Evolutionary conservation across 2,113 vertebrate species (phyloP), one percentile per base, ranked within the genome.

Genomic region (Acanthisitta chloris): DNA sequence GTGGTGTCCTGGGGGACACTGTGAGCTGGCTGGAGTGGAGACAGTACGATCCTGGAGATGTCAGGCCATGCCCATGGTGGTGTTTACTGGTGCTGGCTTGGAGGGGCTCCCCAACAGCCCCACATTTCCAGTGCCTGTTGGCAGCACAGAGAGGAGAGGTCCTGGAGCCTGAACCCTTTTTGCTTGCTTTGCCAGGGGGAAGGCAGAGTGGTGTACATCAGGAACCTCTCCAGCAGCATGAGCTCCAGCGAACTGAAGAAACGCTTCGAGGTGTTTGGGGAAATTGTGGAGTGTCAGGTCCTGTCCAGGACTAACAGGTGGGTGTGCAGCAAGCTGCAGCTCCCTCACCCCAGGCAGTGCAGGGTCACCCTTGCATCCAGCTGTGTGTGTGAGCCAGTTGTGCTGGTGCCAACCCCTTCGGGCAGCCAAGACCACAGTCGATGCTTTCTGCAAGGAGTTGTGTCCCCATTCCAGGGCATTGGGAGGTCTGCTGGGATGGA

Each of bases 251-350:
- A 99, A 97, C 98, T 99, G 94, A 98, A 99, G 97, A 99, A 98
- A 95, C 99, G 99, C 96, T 99, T 99, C 1, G 99, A 99, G 97
- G 98, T 99, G 72, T 99, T 99, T 43, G 99, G 99, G 8, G 99
- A 98, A 81, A 98, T 99, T 0, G 98, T 99, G 51, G 99, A 99
- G 93, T 99, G 99, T 98, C 99, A 98, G 93, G 99, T 99, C 97
- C 98, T 99, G 96, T 98, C 98, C 38, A 98, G 98, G 97, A 99
- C 98, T 80, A 98, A 99, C 98, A 98, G 98, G 98, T 98, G 87
- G 57, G 97, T 95, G 18, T 7, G 10, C n/a, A 38, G 38, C 1
- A 6, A 78, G 79, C 70, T 10, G 24, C 40, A 61, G 36, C 49
- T n/a, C 51, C 52, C 40, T 67, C 45, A 74, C 38, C 77, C 13